phyloP scores from a whole-genome alignment of 2,113 vertebrate species.

The Narcine bancroftii region DNA sequence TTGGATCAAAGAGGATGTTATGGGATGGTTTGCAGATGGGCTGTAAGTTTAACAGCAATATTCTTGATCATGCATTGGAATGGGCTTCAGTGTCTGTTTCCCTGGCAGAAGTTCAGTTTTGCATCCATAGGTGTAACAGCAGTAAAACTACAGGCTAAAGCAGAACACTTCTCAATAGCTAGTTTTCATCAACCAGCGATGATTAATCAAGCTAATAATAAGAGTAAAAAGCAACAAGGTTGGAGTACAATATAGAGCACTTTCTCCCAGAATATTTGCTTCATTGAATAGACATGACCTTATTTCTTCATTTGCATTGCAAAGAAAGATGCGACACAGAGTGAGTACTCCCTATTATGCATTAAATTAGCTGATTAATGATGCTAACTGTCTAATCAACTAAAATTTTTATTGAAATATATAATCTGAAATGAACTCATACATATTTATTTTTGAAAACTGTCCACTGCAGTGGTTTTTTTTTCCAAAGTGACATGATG shows the following conservation, averaged over 20 bases:
- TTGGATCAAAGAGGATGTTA: not conserved
- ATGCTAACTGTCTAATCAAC: not conserved
- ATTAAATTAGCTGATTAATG: constrained; percentile 19
- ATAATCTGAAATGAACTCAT: not conserved
- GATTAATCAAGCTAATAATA: constrained; percentile 9
- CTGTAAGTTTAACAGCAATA: not conserved
- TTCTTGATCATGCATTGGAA: not conserved
- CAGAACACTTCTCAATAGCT: not conserved
- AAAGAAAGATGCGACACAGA: not conserved
- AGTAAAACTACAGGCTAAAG: too few relatives aligned
- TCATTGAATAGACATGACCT: constrained; percentile 9
- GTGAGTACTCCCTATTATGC: not conserved
- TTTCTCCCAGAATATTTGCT: not conserved
- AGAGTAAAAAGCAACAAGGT: not conserved
- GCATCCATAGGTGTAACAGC: not conserved
- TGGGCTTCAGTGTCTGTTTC: not conserved
- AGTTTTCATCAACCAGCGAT: not conserved
- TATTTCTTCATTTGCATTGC: constrained; percentile 26
- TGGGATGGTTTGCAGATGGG: not conserved
- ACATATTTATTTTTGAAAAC: not conserved
- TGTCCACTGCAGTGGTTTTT: not conserved
- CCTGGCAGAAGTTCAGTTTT: not conserved
- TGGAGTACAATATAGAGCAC: not conserved
- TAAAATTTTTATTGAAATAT: not conserved
- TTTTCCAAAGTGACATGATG: not conserved